Percentiles rank a stretch among this genome's conserved stretches.
Conservation (phyloP, 2,113 vertebrate species). For the Merops nubicus region DNA sequence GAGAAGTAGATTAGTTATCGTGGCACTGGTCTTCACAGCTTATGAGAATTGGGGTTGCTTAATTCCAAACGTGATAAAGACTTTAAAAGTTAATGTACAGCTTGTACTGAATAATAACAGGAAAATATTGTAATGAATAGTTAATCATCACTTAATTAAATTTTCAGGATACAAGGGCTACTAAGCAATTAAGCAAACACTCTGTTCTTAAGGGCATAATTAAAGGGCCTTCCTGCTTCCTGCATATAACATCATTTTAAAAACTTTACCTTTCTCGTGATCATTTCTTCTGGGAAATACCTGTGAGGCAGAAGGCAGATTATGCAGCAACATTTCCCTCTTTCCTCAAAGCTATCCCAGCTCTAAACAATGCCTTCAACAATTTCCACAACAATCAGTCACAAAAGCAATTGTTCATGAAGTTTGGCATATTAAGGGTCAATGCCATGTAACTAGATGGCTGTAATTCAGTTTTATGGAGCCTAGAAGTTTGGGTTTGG, state of each 20-base stretch:
- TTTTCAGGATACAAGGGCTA: constrained; percentile 54
- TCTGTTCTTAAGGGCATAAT: constrained; percentile 61
- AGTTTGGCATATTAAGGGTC: background rate
- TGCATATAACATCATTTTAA: constrained; percentile 40
- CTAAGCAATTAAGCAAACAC: constrained; percentile 62
- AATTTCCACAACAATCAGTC: background rate
- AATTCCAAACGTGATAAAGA: constrained; percentile 34
- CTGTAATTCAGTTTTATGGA: background rate
- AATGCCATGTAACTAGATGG: background rate
- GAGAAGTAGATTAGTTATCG: background rate
- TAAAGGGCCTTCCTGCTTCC: constrained; percentile 54
- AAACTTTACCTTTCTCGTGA: constrained; percentile 50
- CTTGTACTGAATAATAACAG: constrained; percentile 53
- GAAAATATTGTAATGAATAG: constrained; percentile 67
- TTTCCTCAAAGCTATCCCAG: constrained; percentile 8
- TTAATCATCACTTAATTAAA: constrained; percentile 65
- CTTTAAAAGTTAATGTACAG: constrained; percentile 29
- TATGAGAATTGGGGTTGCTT: constrained; percentile 2
- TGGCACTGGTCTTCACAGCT: background rate
- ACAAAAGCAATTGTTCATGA: background rate
- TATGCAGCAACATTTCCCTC: background rate
- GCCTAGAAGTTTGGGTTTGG: background rate
- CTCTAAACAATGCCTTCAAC: background rate
- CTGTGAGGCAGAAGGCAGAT: constrained; percentile 14
- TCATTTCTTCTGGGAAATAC: constrained; percentile 19